Percentiles rank a stretch among this genome's conserved stretches.
Evolutionary conservation across 2,888 invertebrate species (phyloP).

Genomic region (Unio delphinus): DNA sequence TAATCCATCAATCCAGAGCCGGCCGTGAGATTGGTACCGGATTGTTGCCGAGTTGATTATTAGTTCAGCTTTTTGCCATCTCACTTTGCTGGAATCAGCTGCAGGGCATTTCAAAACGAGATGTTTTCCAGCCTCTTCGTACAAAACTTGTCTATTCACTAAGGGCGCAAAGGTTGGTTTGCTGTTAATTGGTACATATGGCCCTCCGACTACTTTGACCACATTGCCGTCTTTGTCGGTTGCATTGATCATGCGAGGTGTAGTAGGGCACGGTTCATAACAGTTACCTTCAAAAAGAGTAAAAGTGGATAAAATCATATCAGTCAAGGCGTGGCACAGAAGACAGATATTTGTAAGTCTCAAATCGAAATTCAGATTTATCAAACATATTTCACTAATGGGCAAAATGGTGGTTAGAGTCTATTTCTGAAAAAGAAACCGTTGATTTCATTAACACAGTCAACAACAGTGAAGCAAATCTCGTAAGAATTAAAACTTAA

Average conservation of each 20-base stretch:
- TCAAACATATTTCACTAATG: no score
- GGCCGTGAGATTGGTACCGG: constrained; percentile 73
- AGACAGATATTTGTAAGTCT: no score
- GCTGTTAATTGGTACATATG: constrained; percentile 51
- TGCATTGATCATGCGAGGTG: constrained; percentile 63
- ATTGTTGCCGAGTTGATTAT: constrained; percentile 74
- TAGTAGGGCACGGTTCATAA: constrained; percentile 51
- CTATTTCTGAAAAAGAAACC: no score
- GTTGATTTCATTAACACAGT: no score
- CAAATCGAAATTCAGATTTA: no score
- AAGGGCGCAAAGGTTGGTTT: constrained; percentile 47
- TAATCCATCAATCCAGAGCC: constrained; percentile 76
- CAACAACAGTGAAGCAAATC: no score
- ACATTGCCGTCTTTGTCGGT: constrained; percentile 74
- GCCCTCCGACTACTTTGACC: constrained; percentile 75
- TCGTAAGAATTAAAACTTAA: no score
- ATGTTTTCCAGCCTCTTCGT: constrained; percentile 45
- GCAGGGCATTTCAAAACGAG: constrained; percentile 60
- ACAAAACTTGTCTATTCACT: constrained; percentile 55
- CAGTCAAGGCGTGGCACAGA: no score
- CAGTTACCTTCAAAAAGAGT: constrained; percentile 24
- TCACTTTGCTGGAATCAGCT: constrained; percentile 25
- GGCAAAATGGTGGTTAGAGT: no score
- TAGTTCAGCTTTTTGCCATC: constrained; percentile 63
- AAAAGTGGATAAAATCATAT: no score